Base-by-base conservation (phyloP, 2,797 vertebrate genomes). In the Alcedo quadribrachys region DNA sequence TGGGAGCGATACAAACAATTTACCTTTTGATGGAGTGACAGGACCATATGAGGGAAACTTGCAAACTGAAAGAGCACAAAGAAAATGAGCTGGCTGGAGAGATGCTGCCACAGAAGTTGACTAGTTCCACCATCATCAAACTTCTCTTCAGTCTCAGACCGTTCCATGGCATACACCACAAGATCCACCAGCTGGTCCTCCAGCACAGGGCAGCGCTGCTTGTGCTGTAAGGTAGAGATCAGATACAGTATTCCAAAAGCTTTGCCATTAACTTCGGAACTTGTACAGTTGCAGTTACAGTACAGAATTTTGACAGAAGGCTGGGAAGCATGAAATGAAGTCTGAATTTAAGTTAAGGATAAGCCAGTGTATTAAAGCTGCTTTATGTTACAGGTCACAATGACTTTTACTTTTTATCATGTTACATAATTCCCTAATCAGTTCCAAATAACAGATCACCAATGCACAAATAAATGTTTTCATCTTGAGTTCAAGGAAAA, bases 51-150 rank as follows among this genome's bases (percentile, higher is more conserved):
- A 43, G 99, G 99, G 97, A 99, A 99, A 97, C 99, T 99, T 67
- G 99, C 99, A 93, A 99, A 99, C 97, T 99, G 99, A 98, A 99
- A 99, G 95, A 99, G 98, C 96, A 99, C 99, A 96, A 99, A 99
- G 98, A 99, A 99, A 98, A 99, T 99, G 97, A 99, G 99, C 98
- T 99, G 99, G 85, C 99, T 99, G 86, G 99, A 99, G 75, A 99
- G 99, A 97, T 99, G 99, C 97, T 99, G 99, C 99, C 99, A 99
- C 93, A 99, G 98, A 95, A 99, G 96, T 94, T 99, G 99, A 97
- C 99, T 99, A 50, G 99, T 99, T 85, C 99, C 99, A 66, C 99
- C 99, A 30, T 99, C 98, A 57, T 99, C 99, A 25, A 98, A 99
- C 97, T 99, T 99, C 92, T 99, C 99, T 97, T 99, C 99, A 0